Percentiles rank a stretch among this genome's conserved stretches.
phyloP scores from a whole-genome alignment of 2,113 vertebrate genomes.

The Syngnathus scovelli region DNA sequence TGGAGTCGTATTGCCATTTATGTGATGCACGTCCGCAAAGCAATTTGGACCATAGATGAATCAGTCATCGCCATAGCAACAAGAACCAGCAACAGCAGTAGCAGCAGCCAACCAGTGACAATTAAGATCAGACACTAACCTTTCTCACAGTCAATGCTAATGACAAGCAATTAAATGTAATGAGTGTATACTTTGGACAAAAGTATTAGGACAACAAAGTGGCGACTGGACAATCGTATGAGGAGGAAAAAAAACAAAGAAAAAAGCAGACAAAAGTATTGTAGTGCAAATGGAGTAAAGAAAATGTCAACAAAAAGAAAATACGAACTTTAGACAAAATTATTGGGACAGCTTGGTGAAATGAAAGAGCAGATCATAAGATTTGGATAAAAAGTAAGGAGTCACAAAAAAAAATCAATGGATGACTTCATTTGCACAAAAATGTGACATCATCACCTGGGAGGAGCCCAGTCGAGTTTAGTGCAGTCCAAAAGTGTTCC shows the following conservation, averaged over 20 bases:
- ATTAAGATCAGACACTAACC: constrained; percentile 28
- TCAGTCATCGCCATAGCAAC: constrained; percentile 55
- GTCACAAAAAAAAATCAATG: not conserved
- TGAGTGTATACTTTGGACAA: not conserved
- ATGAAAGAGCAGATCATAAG: too few species aligned
- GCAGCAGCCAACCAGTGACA: constrained; percentile 14
- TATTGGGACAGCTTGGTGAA: not conserved
- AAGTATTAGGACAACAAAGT: not conserved
- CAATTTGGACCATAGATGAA: constrained; percentile 43
- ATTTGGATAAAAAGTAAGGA: not conserved
- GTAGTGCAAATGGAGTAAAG: too few species aligned
- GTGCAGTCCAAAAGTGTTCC: constrained; percentile 96
- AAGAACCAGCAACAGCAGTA: constrained; percentile 34
- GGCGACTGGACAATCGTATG: not conserved
- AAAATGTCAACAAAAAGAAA: not conserved
- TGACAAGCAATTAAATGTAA: not conserved
- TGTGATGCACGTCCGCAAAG: constrained; percentile 1
- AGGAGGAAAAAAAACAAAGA: not conserved
- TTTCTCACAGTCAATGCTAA: not conserved
- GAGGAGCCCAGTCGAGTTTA: constrained; percentile 98
- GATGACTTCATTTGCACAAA: not conserved
- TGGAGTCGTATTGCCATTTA: not conserved
- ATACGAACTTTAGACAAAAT: not conserved
- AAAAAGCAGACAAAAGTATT: too few species aligned
- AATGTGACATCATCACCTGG: constrained; percentile 79